Conservation (phyloP, 1,140 invertebrate genomes). For the Calephelis virginiensis region DNA sequence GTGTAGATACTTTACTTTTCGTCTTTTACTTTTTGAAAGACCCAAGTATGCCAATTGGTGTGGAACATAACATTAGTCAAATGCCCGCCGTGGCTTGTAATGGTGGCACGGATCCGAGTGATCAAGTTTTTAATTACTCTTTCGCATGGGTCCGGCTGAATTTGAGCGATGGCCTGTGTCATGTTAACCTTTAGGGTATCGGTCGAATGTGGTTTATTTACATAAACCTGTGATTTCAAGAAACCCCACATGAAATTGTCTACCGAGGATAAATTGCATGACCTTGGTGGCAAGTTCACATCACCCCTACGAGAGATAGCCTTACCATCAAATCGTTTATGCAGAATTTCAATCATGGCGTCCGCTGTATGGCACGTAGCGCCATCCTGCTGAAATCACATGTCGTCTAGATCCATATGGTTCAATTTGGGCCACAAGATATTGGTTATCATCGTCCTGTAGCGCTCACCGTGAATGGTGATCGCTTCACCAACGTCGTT, state of each 20-base stretch:
- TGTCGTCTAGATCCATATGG: neutral
- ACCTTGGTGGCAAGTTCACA: constrained; percentile 22
- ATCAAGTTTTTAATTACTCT: constrained; percentile 20
- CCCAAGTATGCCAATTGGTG: no score
- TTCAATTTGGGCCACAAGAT: constrained; percentile 35
- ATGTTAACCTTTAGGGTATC: constrained; percentile 24
- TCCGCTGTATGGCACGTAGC: constrained; percentile 16
- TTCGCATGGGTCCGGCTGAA: constrained; percentile 3
- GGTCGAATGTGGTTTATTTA: constrained; percentile 28
- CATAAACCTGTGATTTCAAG: constrained; percentile 25
- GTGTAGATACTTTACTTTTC: no score
- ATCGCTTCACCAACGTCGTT: constrained; percentile 33
- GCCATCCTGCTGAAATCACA: constrained; percentile 20
- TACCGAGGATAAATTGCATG: constrained; percentile 18
- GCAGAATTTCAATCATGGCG: constrained; percentile 19
- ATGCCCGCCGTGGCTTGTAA: no score
- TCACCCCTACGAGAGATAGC: constrained; percentile 21
- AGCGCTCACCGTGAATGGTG: constrained; percentile 32
- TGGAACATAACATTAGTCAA: no score
- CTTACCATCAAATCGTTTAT: constrained; percentile 18
- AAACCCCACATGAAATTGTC: constrained; percentile 23
- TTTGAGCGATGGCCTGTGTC: constrained; percentile 17
- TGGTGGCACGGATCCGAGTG: constrained; percentile 26
- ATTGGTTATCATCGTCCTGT: constrained; percentile 38
- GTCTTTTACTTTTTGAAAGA: no score